Evolutionary conservation across 1,140 invertebrate species (phyloP), one percentile per base, ranked within the genome.

Genomic region (Papilio aristodemus): DNA sequence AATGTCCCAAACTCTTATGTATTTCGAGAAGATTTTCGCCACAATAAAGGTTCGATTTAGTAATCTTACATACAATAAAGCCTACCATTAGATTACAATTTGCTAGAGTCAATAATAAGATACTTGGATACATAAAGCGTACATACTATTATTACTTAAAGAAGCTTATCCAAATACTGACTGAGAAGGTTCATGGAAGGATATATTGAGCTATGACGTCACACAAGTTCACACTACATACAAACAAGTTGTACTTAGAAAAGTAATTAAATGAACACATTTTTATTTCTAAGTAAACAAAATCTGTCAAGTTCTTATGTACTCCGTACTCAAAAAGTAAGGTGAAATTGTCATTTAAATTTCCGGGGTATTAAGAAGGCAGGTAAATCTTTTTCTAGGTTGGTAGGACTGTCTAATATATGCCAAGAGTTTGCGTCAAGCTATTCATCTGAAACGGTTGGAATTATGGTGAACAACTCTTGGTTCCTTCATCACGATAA

Each of bases 191-290:
- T n/a, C 11, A 39, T 63, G 60, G 60, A 63, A 63, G 60, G 60
- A 63, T 63, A 63, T 39, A 41, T 63, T 63, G 60, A 63, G 60
- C 60, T 63, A 63, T 63, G 13, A 22, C 36, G 19, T 63, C n/a
- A n/a, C n/a, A 25, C 4, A 63, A 11, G 19, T 41, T 63, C 25
- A 25, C 3, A n/a, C n/a, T n/a, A 57, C 2, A 57, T 11, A 63
- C n/a, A 25, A 63, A 63, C 38, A 63, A 63, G 41, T 50, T 50
- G 46, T 50, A 50, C 46, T 50, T 50, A 22, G 22, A 17, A 22
- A 50, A 22, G 17, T 50, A 50, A 11, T 50, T 19, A 50, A 50
- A 50, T 50, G 22, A 22, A 50, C 19, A 9, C 8, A 50, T 50
- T 50, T 50, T 22, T 19, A 17, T 22, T 9, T 50, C 19, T 43